Percentiles rank a stretch among this genome's conserved stretches.
Evolutionary conservation across 2,888 invertebrate species (phyloP).

Genomic region (Lithophane leautieri): DNA sequence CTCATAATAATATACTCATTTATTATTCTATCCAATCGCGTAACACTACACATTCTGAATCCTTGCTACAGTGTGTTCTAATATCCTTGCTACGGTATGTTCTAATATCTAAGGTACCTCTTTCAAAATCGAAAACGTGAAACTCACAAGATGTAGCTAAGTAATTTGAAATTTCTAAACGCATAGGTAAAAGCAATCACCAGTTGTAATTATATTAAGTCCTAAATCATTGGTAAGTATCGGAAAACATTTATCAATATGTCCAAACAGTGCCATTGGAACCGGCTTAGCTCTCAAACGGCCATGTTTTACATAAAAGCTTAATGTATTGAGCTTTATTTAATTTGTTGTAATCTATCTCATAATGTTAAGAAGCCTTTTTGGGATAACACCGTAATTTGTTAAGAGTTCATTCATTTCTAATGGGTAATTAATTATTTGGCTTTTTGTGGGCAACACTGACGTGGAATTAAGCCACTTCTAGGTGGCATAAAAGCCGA

Average conservation of each 20-base stretch:
- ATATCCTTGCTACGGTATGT: too few relatives aligned
- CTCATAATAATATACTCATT: too few relatives aligned
- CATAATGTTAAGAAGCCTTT: constrained; percentile 55
- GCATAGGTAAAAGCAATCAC: constrained; percentile 7
- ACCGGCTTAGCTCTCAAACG: constrained; percentile 66
- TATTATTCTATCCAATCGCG: too few relatives aligned
- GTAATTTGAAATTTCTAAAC: neutral
- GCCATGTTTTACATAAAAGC: constrained; percentile 80
- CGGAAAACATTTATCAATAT: constrained; percentile 55
- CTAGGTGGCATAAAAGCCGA: neutral
- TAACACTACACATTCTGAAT: too few relatives aligned
- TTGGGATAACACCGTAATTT: constrained; percentile 54
- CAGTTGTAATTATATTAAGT: constrained; percentile 61
- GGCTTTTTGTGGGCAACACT: too few relatives aligned
- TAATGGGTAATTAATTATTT: constrained; percentile 9
- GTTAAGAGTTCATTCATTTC: constrained; percentile 28
- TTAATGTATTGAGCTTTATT: constrained; percentile 72
- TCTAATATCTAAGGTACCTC: too few relatives aligned
- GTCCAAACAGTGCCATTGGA: constrained; percentile 61
- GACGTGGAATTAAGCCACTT: neutral
- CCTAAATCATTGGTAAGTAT: constrained; percentile 62
- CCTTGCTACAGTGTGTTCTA: too few relatives aligned
- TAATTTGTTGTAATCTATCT: constrained; percentile 60
- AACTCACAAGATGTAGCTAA: neutral
- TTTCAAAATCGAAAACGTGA: neutral